Conservation (phyloP, 2,113 vertebrate genomes). For the human region DNA sequence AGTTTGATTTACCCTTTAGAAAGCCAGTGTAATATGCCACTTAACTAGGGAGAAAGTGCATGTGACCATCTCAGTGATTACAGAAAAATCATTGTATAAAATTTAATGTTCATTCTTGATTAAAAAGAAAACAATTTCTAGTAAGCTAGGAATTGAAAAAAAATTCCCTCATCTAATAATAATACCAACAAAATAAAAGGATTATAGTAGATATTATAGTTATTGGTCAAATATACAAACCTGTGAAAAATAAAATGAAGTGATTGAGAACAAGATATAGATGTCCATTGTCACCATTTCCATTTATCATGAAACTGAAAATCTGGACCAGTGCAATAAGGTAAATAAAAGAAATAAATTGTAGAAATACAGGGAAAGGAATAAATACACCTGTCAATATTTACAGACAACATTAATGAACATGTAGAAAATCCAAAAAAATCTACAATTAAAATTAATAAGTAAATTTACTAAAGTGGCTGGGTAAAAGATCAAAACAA, state of each 20-base stretch:
- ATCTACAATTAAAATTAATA: not conserved
- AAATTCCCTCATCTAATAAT: not conserved
- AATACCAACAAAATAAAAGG: not conserved
- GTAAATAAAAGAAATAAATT: not conserved
- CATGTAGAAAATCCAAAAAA: not conserved
- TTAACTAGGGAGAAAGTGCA: not conserved
- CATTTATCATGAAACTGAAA: not conserved
- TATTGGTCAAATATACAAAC: not conserved
- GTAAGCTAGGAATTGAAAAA: not conserved
- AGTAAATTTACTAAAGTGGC: not conserved
- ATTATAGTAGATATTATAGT: not conserved
- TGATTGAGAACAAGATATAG: not conserved
- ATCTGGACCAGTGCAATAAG: not conserved
- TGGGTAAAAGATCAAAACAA: not conserved
- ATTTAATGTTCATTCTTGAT: not conserved
- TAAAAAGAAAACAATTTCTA: not conserved
- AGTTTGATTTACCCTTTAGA: not conserved
- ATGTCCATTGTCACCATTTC: not conserved
- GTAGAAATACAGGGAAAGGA: not conserved
- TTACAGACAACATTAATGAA: not conserved
- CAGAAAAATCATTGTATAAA: not conserved
- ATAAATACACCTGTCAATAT: not conserved
- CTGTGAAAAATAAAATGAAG: not conserved
- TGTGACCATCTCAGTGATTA: not conserved
- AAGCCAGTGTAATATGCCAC: not conserved